Evolutionary conservation across 1,140 invertebrate genomes (phyloP), one percentile per base, ranked within the genome.

Genomic region (Cydia amplana): DNA sequence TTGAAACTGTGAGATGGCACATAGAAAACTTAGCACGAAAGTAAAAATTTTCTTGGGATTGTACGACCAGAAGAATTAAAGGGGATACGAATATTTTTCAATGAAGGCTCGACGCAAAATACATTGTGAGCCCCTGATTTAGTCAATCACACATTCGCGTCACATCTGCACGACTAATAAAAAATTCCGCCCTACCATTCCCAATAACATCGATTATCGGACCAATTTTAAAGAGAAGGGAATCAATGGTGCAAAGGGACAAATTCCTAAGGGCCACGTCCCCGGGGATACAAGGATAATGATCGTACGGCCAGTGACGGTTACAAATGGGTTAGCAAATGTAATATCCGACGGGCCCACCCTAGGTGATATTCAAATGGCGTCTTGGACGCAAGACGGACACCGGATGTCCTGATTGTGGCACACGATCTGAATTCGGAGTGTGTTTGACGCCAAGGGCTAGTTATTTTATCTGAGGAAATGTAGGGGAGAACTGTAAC

Each of bases 301-400:
- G 90, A 91, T 90, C 84, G 83, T 82, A 79, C 77, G 80, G 80
- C 80, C 83, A 83, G 75, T 76, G 85, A 92, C 90, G 89, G 86
- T 78, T 91, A 92, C 90, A 92, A 92, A 92, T 92, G 89, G 89
- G 85, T 89, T 89, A 91, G 88, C 89, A 88, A 91, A 91, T 90
- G 89, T 88, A 91, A 91, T 91, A 91, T 91, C 90, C 88, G 88
- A 84, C 82, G 78, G 82, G 86, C 86, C 78, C 77, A 80, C 78
- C 80, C 77, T 82, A 76, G 73, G 72, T 78, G 85, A 77, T 86
- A 87, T 88, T 88, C 85, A 89, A 88, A 91, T 87, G 80, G 78
- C 81, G 76, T 76, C 77, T 60, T 74, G 78, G 43, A 51, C 72
- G 77, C 78, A 76, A 78, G 74, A 67, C 75, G 75, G 74, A 43